Evolutionary conservation across 2,888 invertebrate genomes (phyloP).

Genomic region (Lycophotia porphyrea): DNA sequence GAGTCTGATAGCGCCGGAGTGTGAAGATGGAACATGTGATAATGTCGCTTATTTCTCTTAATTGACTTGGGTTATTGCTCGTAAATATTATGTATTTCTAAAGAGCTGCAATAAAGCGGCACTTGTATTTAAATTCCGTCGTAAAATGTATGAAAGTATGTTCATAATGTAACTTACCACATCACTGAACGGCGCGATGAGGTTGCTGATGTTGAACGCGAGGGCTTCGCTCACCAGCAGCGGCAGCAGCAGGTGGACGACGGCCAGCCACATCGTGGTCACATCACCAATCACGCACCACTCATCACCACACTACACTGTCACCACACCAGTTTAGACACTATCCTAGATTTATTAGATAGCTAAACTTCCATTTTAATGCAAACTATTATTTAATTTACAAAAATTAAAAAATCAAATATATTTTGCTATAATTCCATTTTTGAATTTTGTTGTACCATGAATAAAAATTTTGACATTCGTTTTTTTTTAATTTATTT

Average conservation of each 20-base stretch:
- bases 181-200: constrained; percentile 72
- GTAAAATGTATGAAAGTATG: constrained; percentile 41
- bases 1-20: constrained; percentile 22
- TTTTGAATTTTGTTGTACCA: constrained; percentile 47
- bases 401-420: too few relatives aligned
- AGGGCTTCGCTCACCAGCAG: constrained; percentile 80
- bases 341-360: neutral
- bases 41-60: constrained; percentile 38
- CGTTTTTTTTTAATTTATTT: constrained; percentile 62
- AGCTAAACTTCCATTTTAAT: constrained; percentile 41
- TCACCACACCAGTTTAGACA: constrained; percentile 45
- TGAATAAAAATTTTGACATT: constrained; percentile 50
- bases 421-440: constrained; percentile 44
- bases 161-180: constrained; percentile 75
- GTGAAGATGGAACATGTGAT: constrained; percentile 49
- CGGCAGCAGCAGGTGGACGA: constrained; percentile 82
- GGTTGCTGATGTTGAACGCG: constrained; percentile 79
- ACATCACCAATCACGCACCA: constrained; percentile 76
- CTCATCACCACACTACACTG: constrained; percentile 70
- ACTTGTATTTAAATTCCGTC: constrained; percentile 28
- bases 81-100: constrained; percentile 50
- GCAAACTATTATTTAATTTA: constrained; percentile 29
- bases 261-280: constrained; percentile 83
- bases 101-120: constrained; percentile 31
- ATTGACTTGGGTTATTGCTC: constrained; percentile 39